Evolutionary conservation across 1,140 invertebrate genomes (phyloP).

Genomic region (Carcinoscorpius rotundicauda): DNA sequence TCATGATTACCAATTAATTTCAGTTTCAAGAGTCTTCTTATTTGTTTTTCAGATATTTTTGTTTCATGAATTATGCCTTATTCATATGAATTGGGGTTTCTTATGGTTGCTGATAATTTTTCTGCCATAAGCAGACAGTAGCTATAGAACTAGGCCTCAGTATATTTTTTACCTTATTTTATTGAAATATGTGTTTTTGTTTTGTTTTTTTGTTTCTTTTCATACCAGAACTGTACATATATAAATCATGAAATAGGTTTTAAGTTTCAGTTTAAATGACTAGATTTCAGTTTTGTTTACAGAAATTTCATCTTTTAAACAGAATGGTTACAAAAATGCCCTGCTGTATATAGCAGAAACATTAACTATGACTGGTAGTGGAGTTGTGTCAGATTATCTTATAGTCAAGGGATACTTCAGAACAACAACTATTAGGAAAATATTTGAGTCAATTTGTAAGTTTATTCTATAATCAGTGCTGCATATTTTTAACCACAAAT

Average conservation of each 20-base stretch:
- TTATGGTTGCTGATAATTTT: no score
- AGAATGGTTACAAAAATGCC: slow-evolving; percentile 27
- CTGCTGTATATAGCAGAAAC: slow-evolving; percentile 22
- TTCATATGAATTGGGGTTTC: no score
- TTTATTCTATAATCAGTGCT: neutral
- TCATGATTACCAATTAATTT: no score
- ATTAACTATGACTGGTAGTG: slow-evolving; percentile 18
- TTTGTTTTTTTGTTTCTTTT: neutral
- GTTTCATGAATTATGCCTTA: no score
- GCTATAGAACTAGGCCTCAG: no score
- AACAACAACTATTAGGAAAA: slow-evolving; percentile 23
- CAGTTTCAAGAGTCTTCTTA: no score
- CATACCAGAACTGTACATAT: neutral
- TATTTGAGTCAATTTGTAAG: slow-evolving; percentile 23
- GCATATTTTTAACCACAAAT: no score
- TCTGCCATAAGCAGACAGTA: no score
- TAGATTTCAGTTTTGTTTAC: neutral
- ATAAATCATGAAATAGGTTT: no score
- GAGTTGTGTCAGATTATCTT: slow-evolving; percentile 21
- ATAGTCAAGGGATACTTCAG: slow-evolving; percentile 9
- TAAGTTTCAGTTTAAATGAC: neutral
- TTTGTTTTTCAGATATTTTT: no score
- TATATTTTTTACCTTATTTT: no score
- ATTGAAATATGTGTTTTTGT: no score
- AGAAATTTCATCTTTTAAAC: neutral